phyloP scores from a whole-genome alignment of 1,140 invertebrate genomes.

The Pogonomyrmex californicus region DNA sequence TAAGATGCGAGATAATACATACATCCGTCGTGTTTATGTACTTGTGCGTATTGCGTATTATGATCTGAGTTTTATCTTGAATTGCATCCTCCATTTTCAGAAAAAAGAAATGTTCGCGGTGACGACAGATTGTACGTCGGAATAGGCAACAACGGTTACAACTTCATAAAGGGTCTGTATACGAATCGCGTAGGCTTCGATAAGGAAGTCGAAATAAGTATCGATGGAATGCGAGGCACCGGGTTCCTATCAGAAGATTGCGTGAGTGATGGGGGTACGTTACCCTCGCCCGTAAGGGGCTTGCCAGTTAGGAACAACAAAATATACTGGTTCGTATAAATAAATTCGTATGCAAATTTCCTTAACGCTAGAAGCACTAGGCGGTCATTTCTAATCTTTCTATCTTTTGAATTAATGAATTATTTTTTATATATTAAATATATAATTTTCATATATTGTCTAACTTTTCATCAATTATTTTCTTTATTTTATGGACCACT shows the following conservation, averaged over 20 bases:
- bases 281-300: slow-evolving; percentile 91
- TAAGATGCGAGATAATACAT: neutral
- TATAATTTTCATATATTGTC: too few species aligned
- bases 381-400: too few species aligned
- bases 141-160: slow-evolving; percentile 90
- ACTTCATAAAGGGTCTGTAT: slow-evolving; percentile 91
- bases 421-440: too few species aligned
- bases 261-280: slow-evolving; percentile 89
- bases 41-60: too few species aligned
- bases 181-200: slow-evolving; percentile 86
- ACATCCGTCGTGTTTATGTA: neutral
- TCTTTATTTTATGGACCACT: too few species aligned
- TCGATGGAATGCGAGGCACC: slow-evolving; percentile 92
- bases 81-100: slow-evolving; percentile 75
- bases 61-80: neutral
- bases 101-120: slow-evolving; percentile 90
- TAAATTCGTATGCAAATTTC: slow-evolving; percentile 1
- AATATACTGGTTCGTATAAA: slow-evolving; percentile 86
- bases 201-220: slow-evolving; percentile 87
- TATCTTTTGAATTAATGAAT: too few species aligned
- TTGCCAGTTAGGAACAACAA: slow-evolving; percentile 87
- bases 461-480: too few species aligned
- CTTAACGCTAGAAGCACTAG: too few species aligned
- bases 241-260: slow-evolving; percentile 91
- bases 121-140: slow-evolving; percentile 94